Evolutionary conservation across 1,140 invertebrate genomes (phyloP).

Genomic region (Caenorhabditis remanei): DNA sequence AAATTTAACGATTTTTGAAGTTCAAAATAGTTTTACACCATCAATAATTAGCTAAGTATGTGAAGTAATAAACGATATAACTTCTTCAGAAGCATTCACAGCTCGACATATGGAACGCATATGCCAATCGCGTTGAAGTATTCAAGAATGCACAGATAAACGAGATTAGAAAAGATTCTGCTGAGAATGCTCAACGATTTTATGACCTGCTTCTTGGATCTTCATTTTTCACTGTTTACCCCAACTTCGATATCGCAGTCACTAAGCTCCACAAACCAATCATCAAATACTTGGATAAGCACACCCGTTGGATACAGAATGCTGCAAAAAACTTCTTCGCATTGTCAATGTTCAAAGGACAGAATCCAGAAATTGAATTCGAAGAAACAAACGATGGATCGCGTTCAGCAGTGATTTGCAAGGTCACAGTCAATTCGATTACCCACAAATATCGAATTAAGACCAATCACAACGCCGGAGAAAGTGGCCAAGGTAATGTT

Average conservation of each 20-base stretch:
- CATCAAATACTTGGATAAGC: slow-evolving; percentile 14
- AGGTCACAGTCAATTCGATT: slow-evolving; percentile 9
- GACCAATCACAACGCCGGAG: not conserved
- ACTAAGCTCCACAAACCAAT: slow-evolving; percentile 11
- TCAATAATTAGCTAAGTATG: too few species aligned
- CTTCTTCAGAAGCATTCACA: slow-evolving; percentile 16
- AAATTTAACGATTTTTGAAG: too few species aligned
- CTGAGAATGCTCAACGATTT: too few species aligned
- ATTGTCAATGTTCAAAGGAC: not conserved
- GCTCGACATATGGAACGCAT: not conserved
- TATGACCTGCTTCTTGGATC: not conserved
- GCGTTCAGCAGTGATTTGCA: not conserved
- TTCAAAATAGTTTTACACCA: too few species aligned
- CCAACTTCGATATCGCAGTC: not conserved
- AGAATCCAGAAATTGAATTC: slow-evolving; percentile 26
- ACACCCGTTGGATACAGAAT: not conserved
- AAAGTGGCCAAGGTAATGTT: not conserved
- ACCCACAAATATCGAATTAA: slow-evolving; percentile 24
- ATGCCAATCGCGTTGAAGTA: too few species aligned
- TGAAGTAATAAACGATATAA: not conserved
- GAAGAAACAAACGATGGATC: not conserved
- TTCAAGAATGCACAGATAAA: too few species aligned
- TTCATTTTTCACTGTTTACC: slow-evolving; percentile 10
- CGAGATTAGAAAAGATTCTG: too few species aligned
- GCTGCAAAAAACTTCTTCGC: slow-evolving; percentile 6